Conservation (phyloP, 2,797 vertebrate genomes). For the Triplophysa yarkandensis region DNA sequence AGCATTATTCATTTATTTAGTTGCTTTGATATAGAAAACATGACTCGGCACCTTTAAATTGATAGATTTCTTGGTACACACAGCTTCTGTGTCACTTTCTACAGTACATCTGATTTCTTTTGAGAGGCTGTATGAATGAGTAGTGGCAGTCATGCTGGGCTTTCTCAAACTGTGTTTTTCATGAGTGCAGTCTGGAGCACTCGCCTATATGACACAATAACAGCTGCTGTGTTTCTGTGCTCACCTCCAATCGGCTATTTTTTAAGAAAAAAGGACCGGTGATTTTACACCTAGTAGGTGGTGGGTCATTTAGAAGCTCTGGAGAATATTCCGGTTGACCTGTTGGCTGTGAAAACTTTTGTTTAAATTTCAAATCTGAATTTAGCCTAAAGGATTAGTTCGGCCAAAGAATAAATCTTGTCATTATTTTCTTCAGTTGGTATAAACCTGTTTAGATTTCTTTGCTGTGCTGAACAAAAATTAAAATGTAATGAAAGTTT, state of each 20-base stretch:
- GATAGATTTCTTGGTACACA: constrained; percentile 7
- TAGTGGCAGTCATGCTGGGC: constrained; percentile 10
- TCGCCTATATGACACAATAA: constrained; percentile 9
- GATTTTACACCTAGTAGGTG: background rate
- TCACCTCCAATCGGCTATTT: constrained; percentile 3
- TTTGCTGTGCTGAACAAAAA: too few species aligned
- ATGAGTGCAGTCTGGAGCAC: background rate
- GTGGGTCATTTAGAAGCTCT: background rate
- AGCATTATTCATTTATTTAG: background rate
- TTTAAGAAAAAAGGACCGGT: background rate
- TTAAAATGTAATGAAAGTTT: too few species aligned
- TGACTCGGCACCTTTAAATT: background rate
- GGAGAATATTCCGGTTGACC: background rate
- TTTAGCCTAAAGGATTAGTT: too few species aligned
- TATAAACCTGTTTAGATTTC: too few species aligned
- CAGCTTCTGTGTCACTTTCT: background rate
- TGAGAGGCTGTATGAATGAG: constrained; percentile 13
- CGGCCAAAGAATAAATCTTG: too few species aligned
- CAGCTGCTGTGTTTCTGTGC: constrained; percentile 8
- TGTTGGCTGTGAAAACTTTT: too few species aligned
- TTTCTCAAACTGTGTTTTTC: constrained; percentile 13
- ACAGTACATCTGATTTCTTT: constrained; percentile 2
- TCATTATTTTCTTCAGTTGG: too few species aligned
- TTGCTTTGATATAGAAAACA: background rate
- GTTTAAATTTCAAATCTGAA: too few species aligned